These are phyloP conservation scores for Poecilia velifera DNA, from an alignment of 2,797 vertebrate genomes.

Conservation along the genomic window DNA sequence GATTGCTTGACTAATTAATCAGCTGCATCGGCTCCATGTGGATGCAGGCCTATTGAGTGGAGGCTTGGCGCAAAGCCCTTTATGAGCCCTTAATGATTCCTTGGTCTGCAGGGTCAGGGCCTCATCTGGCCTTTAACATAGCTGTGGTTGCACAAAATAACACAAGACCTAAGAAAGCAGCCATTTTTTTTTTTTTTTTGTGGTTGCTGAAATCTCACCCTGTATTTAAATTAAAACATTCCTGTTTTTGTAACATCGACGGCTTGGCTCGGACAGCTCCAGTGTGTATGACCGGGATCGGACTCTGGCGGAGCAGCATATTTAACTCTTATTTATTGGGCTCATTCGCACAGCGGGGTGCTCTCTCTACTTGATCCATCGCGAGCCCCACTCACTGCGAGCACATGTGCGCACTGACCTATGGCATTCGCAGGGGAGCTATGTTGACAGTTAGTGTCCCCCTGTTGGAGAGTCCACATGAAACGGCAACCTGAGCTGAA, in stretches of 20 bases:
- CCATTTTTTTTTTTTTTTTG: neutral
- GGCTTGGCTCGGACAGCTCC: conserved; percentile 12
- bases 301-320: conserved; percentile 30
- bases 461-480: conserved; percentile 71
- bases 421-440: conserved; percentile 67
- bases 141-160: conserved; percentile 53
- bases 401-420: conserved; percentile 71
- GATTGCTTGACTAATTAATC: conserved; percentile 83
- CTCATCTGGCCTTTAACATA: conserved; percentile 69
- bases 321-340: conserved; percentile 58
- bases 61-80: conserved; percentile 69
- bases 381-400: conserved; percentile 40
- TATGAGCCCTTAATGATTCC: conserved; percentile 80
- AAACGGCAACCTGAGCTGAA: conserved; percentile 75
- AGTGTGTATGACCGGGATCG: conserved; percentile 27
- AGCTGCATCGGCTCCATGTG: conserved; percentile 74
- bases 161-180: conserved; percentile 46
- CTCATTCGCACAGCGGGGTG: conserved; percentile 57
- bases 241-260: conserved; percentile 30
- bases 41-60: conserved; percentile 75
- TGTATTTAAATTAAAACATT: conserved; percentile 39
- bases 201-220: conserved; percentile 22
- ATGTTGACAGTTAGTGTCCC: conserved; percentile 74
- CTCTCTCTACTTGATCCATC: conserved; percentile 54
- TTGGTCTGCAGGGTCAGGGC: conserved; percentile 67